Conservation (phyloP, 53 echinoderm and acorn worm species). For the Temnopleurus reevesii region DNA sequence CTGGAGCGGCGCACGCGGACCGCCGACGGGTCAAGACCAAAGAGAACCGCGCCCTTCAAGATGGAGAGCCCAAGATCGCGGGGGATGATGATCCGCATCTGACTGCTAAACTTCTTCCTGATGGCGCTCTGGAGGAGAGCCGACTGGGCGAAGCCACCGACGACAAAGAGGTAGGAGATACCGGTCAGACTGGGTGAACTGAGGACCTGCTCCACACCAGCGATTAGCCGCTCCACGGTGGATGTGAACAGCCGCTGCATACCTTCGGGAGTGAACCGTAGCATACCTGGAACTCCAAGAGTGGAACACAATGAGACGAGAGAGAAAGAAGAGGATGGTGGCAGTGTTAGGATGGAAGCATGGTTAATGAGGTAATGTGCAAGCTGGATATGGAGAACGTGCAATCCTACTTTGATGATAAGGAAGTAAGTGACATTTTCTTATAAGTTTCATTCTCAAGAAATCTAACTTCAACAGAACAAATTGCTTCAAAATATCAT, state of each 20-base stretch:
- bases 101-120: slow-evolving; percentile 73
- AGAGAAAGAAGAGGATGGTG: slow-evolving; percentile 46
- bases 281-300: slow-evolving; percentile 98
- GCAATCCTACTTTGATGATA: too few species aligned
- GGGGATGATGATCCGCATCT: slow-evolving; percentile 82
- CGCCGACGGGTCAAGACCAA: slow-evolving; percentile 84
- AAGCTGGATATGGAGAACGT: slow-evolving; percentile 22
- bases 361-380: slow-evolving; percentile 51
- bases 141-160: slow-evolving; percentile 97
- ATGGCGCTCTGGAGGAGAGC: slow-evolving; percentile 81
- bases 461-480: too few species aligned
- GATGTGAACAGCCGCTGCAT: slow-evolving; percentile 85
- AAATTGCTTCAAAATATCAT: too few species aligned
- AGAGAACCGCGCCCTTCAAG: slow-evolving; percentile 92
- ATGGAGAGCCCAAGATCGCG: slow-evolving; percentile 85
- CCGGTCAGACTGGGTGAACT: slow-evolving; percentile 69
- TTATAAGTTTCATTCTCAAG: too few species aligned
- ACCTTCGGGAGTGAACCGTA: slow-evolving; percentile 90
- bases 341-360: slow-evolving; percentile 54
- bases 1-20: slow-evolving; percentile 86
- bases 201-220: slow-evolving; percentile 58
- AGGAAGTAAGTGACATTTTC: too few species aligned
- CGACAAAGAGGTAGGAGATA: slow-evolving; percentile 82
- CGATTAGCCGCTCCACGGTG: slow-evolving; percentile 58
- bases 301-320: slow-evolving; percentile 48